Percentiles rank a stretch among this genome's conserved stretches.
phyloP scores from a whole-genome alignment of 1,140 invertebrate species.

The Lethrus apterus region DNA sequence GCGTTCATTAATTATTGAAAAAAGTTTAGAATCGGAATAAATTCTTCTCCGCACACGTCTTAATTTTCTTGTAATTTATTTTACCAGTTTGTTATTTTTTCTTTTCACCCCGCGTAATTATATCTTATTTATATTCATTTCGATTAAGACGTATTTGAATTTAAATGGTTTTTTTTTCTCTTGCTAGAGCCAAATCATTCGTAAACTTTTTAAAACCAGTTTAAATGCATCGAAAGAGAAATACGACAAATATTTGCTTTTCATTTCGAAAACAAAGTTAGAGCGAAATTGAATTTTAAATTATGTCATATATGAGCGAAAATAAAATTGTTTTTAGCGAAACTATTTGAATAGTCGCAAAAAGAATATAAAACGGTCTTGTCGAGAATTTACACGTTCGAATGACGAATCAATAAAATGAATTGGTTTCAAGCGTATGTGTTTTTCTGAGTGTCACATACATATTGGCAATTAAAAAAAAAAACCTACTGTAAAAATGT shows the following conservation, averaged over 20 bases:
- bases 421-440: no score
- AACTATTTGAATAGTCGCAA: no score
- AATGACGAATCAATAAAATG: no score
- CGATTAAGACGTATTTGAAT: constrained; percentile 17
- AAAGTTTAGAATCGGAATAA: constrained; percentile 11
- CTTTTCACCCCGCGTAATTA: neutral
- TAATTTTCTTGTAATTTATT: constrained; percentile 11
- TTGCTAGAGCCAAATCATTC: constrained; percentile 12
- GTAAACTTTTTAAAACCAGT: constrained; percentile 17
- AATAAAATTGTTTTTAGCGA: no score
- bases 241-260: constrained; percentile 16
- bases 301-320: no score
- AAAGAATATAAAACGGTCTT: no score
- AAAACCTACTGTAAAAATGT: no score
- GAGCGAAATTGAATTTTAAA: constrained; percentile 11
- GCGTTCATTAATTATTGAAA: constrained; percentile 11
- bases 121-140: constrained; percentile 13
- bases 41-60: neutral
- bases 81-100: neutral
- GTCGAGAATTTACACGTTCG: no score
- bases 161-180: constrained; percentile 17
- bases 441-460: no score
- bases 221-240: constrained; percentile 18
- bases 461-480: no score
- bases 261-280: constrained; percentile 19